Base-by-base conservation (phyloP, 2,797 vertebrate species). In the Enteromius viviparus region DNA sequence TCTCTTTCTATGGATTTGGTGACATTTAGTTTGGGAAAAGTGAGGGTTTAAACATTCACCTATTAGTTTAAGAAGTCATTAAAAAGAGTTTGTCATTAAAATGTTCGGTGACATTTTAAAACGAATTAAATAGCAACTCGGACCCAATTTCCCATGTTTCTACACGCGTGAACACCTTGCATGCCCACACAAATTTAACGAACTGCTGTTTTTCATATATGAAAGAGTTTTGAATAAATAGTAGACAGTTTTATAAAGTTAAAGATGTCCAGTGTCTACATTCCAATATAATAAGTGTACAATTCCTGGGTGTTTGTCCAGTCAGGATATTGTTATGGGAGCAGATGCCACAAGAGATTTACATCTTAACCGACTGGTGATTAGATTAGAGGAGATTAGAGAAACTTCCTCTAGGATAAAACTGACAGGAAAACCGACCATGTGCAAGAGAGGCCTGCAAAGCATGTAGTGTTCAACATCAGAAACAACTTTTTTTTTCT, bases 271-370 rank as follows among this genome's bases (percentile, higher is more conserved):
- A 3, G n/a, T 37, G 14, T 40, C 32, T n/a, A 34, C 7, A 40
- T 55, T 75, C 19, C 21, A 14, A 6, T 60, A 23, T 29, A 42
- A 47, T 45, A 69, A 80, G 12, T 14, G 21, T 3, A 37, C 45
- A 76, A 68, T 74, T 72, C 75, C 21, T 17, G 21, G 26, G 65
- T 65, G 76, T 81, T 85, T 70, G 51, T 75, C 32, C 37, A 55
- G 70, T 58, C 49, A 26, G 4, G 37, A 60, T 74, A 60, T 84
- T 84, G 76, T 70, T 37, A 49, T 37, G 53, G 70, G 75, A 89
- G 77, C 86, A 89, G 89, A 89, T 85, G 88, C 86, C 66, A 47
- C 70, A 78, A 53, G 80, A 85, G 88, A 87, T 87, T 90, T 88
- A 78, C 34, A 71, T 51, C 64, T 76, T 86, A 87, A 89, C 40